These are phyloP conservation scores for Sardina pilchardus DNA, from an alignment of 2,113 vertebrate species.

Conservation along the genomic window DNA sequence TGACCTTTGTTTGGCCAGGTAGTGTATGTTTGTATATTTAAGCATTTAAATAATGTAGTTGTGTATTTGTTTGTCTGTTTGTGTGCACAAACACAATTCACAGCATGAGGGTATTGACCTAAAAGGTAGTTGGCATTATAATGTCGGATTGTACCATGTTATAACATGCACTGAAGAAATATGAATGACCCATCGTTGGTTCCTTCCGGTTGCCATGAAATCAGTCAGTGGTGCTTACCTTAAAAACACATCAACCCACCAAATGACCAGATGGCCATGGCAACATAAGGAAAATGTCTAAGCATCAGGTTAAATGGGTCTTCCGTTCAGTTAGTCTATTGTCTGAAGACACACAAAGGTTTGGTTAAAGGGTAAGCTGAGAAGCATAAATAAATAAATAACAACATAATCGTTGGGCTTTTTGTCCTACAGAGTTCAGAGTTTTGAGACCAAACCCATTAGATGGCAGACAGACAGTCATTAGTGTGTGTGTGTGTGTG, in stretches of 20 bases:
- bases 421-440: not conserved
- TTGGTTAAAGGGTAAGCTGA: not conserved
- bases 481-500: not conserved
- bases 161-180: not conserved
- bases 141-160: not conserved
- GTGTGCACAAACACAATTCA: too few species aligned
- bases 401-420: not conserved
- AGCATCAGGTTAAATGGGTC: not conserved
- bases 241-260: not conserved
- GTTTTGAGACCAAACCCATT: not conserved
- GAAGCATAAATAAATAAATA: constrained; percentile 10
- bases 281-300: not conserved
- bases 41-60: too few species aligned
- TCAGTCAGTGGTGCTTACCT: not conserved
- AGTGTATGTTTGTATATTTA: too few species aligned
- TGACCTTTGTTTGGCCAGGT: too few species aligned
- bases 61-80: too few species aligned
- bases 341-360: not conserved
- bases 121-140: not conserved
- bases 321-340: not conserved
- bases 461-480: not conserved
- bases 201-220: not conserved
- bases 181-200: not conserved
- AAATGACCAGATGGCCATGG: not conserved
- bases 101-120: not conserved